Percentiles rank a stretch among this genome's conserved stretches.
These are phyloP conservation scores for Celastrina argiolus DNA, from an alignment of 2,888 invertebrate species.

Conservation along the genomic window DNA sequence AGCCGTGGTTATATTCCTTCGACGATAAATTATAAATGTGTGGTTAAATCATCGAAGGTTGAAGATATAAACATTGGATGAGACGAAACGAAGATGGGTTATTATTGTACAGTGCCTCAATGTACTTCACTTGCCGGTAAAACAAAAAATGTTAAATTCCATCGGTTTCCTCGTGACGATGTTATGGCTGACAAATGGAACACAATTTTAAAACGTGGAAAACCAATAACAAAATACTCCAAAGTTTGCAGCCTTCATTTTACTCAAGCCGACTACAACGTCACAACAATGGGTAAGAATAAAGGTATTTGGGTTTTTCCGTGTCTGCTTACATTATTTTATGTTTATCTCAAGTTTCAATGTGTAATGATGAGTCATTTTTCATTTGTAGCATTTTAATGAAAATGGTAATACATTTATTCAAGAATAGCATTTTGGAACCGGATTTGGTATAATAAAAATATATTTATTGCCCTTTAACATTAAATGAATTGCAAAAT, in stretches of 20 bases:
- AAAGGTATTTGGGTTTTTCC: conserved; percentile 71
- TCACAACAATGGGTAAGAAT: conserved; percentile 76
- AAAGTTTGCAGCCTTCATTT: conserved; percentile 75
- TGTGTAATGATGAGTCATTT: conserved; percentile 23
- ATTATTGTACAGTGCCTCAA: conserved; percentile 75
- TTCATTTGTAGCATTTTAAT: conserved; percentile 19
- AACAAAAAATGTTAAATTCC: conserved; percentile 74
- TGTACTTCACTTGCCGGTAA: conserved; percentile 75
- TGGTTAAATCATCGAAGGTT: conserved; percentile 39
- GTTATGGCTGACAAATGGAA: conserved; percentile 69
- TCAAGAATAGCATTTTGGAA: conserved; percentile 31
- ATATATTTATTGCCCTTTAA: conserved; percentile 33
- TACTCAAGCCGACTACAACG: conserved; percentile 68
- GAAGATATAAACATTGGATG: conserved; percentile 43
- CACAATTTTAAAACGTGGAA: conserved; percentile 63
- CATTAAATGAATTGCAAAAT: conserved; percentile 20
- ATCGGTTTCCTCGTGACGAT: conserved; percentile 66
- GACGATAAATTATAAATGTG: conserved; percentile 40
- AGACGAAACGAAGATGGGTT: conserved; percentile 58
- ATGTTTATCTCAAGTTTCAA: conserved; percentile 40
- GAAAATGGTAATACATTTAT: conserved; percentile 25
- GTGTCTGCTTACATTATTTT: conserved; percentile 39
- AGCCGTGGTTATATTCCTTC: conserved; percentile 36
- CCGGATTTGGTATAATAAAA: conserved; percentile 33
- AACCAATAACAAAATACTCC: conserved; percentile 72